phyloP scores from a whole-genome alignment of 2,888 invertebrate species.

The Panzeria rudis region DNA sequence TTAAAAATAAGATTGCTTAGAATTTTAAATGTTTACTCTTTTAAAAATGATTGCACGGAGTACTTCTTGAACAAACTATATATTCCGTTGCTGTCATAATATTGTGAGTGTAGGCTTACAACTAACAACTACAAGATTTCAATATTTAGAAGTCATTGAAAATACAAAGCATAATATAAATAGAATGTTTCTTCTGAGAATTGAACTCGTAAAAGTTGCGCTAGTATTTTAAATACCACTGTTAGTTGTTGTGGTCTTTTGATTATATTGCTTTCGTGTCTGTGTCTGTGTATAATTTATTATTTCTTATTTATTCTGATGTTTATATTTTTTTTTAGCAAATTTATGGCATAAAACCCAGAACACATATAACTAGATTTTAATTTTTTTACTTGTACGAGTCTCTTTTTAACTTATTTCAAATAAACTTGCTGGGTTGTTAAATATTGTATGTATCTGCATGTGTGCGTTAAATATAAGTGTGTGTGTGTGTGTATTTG shows the following conservation, averaged over 20 bases:
- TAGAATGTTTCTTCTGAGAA: too few species aligned
- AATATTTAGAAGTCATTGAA: too few species aligned
- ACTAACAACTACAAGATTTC: too few species aligned
- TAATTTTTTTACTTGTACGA: background rate
- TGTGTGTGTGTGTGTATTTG: constrained; percentile 7
- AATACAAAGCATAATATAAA: too few species aligned
- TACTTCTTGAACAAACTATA: too few species aligned
- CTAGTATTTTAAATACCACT: background rate
- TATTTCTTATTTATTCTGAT: constrained; percentile 28
- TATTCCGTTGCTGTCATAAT: too few species aligned
- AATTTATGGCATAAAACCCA: background rate
- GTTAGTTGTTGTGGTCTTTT: background rate
- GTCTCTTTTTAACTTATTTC: background rate
- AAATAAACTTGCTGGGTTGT: background rate
- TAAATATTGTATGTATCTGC: background rate
- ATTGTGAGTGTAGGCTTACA: too few species aligned
- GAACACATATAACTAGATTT: background rate
- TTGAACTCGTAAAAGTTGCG: background rate
- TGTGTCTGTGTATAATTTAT: constrained; percentile 43
- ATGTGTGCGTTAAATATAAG: background rate
- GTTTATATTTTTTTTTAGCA: constrained; percentile 6
- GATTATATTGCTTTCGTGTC: constrained; percentile 41
- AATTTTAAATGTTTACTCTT: too few species aligned
- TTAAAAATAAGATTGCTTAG: too few species aligned
- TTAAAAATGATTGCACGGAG: too few species aligned